Base-by-base conservation (phyloP, 1,140 invertebrate genomes). In the Papilio machaon region DNA sequence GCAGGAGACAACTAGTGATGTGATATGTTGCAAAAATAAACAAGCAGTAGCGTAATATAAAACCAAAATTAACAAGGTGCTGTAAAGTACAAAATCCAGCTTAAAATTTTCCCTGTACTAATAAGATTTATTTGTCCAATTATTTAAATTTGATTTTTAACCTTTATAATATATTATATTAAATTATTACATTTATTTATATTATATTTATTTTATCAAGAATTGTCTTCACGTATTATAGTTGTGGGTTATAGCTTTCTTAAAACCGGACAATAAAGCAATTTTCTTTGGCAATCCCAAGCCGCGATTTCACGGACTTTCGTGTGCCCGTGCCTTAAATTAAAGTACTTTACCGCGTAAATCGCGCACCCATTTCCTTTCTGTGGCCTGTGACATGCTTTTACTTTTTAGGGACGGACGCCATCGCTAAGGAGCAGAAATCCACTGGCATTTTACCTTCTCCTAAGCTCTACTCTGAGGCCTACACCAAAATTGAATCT, bases 351-450 rank as follows among this genome's bases (percentile, higher is more conserved):
- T 84, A 60, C 73, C 82, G 81, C 84, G 87, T 88, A 90, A 88
- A 88, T 88, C 83, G 82, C 82, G 19, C 49, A 35, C 79, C 80
- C 82, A 84, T 87, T 88, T 87, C 82, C 85, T 87, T 80, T 79
- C 70, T 79, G 76, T 35, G 83, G 70, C 67, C 60, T 77, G 78
- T 87, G 84, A 88, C 86, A 89, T 70, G 86, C 76, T 87, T 89
- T 89, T 89, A 82, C 86, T 89, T 90, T 89, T 87, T 81, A 92
- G 90, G 90, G n/a, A 92, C 87, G 77, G 89, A 88, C 81, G 85
- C 85, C 73, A 82, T 80, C 70, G 23, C 82, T 11, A 85, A 82
- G 64, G 86, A 87, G 79, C 86, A 85, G 58, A 89, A 87, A 81
- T 90, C 89, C 35, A 82, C 86, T 1, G 82, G 82, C 13, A 88